Evolutionary conservation across 2,797 vertebrate genomes (phyloP), one percentile per base, ranked within the genome.

Genomic region (Thamnophis elegans): DNA sequence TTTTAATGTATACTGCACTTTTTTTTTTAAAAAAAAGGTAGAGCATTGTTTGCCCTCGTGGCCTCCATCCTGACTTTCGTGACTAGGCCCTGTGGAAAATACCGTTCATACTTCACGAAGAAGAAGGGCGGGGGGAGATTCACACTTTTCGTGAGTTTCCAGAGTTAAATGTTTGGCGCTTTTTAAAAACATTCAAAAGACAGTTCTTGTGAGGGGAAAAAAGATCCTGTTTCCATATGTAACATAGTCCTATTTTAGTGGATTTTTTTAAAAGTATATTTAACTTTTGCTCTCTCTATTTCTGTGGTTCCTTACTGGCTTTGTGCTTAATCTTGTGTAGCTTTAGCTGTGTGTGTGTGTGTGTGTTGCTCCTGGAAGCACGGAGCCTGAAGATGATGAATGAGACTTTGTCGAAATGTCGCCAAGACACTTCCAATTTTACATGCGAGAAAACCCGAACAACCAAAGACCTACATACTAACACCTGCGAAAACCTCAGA

Each of bases 101-200:
- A 25, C 20, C 4, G 1, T 58, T 88, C 91, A 91, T 91, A 89
- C 94, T 96, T 91, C 95, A 91, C 0, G 94, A 87, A 93, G 32
- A 94, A 85, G 18, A 14, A 10, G 25, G 92, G 88, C 22, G 6
- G 25, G 92, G 88, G 22, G 91, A 90, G 89, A 68, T 94, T 78
- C 85, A 89, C 87, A 36, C 62, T 68, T 90, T 89, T 90, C 2
- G 60, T 53, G 54, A 3, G 78, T 0, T 82, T 86, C 89, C 0
- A 36, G 65, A 47, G 36, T 47, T 47, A 47, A 82, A 82, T 10
- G 8, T 16, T n/a, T 32, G 0, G 0, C 7, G 18, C 0, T 26
- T 20, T 0, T 18, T 36, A 2, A 73, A 59, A 59, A 59, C 12
- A 62, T 47, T 82, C 4, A 82, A 28, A 85, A 92, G n/a, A 18